phyloP scores from a whole-genome alignment of 2,888 invertebrate species.

The Athalia circularis region DNA sequence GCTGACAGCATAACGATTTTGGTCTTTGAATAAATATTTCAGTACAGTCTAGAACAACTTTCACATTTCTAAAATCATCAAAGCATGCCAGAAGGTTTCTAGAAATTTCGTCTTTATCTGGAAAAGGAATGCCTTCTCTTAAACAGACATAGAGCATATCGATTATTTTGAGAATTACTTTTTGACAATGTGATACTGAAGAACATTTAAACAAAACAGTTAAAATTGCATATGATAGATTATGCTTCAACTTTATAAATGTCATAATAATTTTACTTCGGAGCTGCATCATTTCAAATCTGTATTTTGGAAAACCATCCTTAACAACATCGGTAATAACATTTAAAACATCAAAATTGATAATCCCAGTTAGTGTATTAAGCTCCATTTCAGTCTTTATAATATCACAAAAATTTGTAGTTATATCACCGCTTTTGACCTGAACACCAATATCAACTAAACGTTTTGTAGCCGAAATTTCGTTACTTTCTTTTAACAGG shows the following conservation, averaged over 20 bases:
- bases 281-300: not conserved
- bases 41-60: conserved; percentile 58
- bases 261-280: not conserved
- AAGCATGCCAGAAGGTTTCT: conserved; percentile 58
- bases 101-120: conserved; percentile 43
- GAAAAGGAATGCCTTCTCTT: conserved; percentile 37
- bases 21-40: conserved; percentile 53
- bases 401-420: not conserved
- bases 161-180: not conserved
- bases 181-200: not conserved
- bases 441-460: conserved; percentile 26
- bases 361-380: conserved; percentile 45
- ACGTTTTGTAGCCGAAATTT: not conserved
- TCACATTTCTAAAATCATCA: conserved; percentile 52
- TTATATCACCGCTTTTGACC: conserved; percentile 6
- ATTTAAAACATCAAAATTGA: conserved; percentile 18
- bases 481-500: not conserved
- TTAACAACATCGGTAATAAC: not conserved
- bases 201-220: not conserved
- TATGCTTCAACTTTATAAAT: not conserved
- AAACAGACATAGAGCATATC: not conserved
- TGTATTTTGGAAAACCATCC: not conserved
- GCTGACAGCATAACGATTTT: conserved; percentile 52
- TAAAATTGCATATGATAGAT: not conserved
- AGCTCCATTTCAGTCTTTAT: conserved; percentile 38